These are phyloP conservation scores for Echiichthys vipera DNA, from an alignment of 2,797 vertebrate genomes.

Conservation along the genomic window DNA sequence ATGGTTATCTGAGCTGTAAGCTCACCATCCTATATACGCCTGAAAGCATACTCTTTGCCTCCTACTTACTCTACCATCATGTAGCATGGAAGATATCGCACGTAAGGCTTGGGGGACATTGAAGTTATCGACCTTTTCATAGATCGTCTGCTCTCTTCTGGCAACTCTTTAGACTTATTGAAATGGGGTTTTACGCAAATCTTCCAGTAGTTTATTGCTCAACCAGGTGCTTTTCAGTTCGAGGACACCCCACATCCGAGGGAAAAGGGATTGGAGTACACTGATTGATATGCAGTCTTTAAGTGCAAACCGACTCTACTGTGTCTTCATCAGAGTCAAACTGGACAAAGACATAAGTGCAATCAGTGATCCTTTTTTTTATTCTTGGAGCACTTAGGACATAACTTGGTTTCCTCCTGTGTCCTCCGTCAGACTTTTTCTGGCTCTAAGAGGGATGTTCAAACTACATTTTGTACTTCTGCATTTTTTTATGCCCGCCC, in stretches of 20 bases:
- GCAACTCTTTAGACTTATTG: neutral
- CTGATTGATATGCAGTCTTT: slow-evolving; percentile 11
- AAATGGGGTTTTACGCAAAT: neutral
- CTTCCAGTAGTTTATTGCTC: neutral
- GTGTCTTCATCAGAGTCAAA: slow-evolving; percentile 5
- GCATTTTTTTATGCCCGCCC: too few relatives aligned
- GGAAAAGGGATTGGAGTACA: neutral
- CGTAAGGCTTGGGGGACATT: slow-evolving; percentile 15
- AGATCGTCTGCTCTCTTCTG: slow-evolving; percentile 3
- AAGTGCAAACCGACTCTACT: neutral
- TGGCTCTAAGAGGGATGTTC: too few relatives aligned
- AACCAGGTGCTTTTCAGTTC: neutral
- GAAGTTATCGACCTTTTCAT: slow-evolving; percentile 14
- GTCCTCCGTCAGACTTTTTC: too few relatives aligned
- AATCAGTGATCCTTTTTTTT: neutral
- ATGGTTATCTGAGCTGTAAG: slow-evolving; percentile 60
- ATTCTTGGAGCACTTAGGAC: neutral
- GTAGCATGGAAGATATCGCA: slow-evolving; percentile 9
- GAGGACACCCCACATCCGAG: neutral
- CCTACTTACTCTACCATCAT: slow-evolving; percentile 26
- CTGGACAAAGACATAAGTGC: neutral
- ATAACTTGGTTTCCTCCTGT: neutral
- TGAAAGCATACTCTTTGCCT: slow-evolving; percentile 17
- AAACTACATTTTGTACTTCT: too few relatives aligned
- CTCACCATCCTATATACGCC: slow-evolving; percentile 6